These are phyloP conservation scores for Drosophila ercepeae DNA, from an alignment of 1,140 invertebrate species.

Conservation along the genomic window DNA sequence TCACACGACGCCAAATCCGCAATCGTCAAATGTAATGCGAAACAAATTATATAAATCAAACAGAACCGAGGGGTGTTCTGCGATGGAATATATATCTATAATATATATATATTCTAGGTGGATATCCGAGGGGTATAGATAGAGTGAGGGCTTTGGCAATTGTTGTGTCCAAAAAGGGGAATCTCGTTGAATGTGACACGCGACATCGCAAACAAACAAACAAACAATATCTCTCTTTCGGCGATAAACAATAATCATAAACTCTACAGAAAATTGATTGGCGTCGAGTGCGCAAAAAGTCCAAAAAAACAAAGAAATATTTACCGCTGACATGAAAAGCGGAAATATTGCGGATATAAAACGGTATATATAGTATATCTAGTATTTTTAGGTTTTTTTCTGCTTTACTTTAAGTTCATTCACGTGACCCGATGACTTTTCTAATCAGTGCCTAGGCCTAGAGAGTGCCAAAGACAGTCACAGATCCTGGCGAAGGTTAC, in stretches of 20 bases:
- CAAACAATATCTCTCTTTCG: constrained; percentile 2
- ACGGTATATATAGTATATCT: neutral
- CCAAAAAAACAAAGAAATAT: constrained; percentile 44
- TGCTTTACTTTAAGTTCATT: constrained; percentile 62
- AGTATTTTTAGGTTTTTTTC: neutral
- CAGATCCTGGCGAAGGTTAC: constrained; percentile 21
- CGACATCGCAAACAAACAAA: constrained; percentile 48
- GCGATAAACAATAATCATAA: constrained; percentile 74
- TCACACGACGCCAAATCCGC: constrained; percentile 68
- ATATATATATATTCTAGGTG: neutral
- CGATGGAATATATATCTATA: neutral
- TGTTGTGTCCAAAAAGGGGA: constrained; percentile 24
- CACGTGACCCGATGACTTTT: constrained; percentile 45
- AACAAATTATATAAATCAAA: constrained; percentile 62
- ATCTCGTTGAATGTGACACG: constrained; percentile 58
- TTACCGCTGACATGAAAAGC: constrained; percentile 58
- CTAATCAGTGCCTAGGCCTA: constrained; percentile 50
- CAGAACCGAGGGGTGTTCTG: neutral
- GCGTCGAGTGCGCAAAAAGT: constrained; percentile 63
- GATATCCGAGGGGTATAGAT: no score
- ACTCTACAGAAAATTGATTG: constrained; percentile 72
- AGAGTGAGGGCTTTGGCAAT: neutral
- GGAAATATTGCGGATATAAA: constrained; percentile 36
- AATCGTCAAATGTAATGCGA: constrained; percentile 72
- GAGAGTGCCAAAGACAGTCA: neutral